Evolutionary conservation across 35 echinoderm and acorn worm genomes (phyloP).

Genomic region (Strongylocentrotus purpuratus): DNA sequence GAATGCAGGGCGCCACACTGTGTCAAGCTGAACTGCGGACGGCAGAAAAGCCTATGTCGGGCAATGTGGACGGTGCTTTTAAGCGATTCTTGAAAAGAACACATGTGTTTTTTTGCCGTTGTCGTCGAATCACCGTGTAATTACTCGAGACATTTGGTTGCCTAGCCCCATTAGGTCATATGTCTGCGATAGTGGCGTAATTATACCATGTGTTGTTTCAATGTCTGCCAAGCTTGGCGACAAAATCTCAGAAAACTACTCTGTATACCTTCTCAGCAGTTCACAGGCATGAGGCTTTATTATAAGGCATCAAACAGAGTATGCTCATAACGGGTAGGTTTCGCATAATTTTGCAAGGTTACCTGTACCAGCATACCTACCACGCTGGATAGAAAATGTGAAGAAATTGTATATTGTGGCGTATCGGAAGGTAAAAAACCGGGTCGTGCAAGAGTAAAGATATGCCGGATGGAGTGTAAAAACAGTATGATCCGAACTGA

Average conservation of each 20-base stretch:
- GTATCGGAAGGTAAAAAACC: too few species aligned
- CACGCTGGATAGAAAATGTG: too few species aligned
- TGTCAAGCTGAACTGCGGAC: background rate
- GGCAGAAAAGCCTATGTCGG: background rate
- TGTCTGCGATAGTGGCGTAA: background rate
- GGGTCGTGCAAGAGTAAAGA: too few species aligned
- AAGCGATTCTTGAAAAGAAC: conserved; percentile 17
- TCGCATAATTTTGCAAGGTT: background rate
- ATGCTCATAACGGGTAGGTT: background rate
- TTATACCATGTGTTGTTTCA: conserved; percentile 37
- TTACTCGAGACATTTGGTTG: conserved; percentile 26
- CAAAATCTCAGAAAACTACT: background rate
- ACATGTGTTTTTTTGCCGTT: conserved; percentile 10
- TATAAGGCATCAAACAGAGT: background rate
- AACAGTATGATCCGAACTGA: too few species aligned
- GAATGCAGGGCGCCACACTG: background rate
- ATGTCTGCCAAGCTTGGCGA: background rate
- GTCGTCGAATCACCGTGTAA: conserved; percentile 16
- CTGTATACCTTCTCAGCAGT: background rate
- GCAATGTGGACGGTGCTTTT: background rate
- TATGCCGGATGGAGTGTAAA: too few species aligned
- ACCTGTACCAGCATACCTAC: background rate
- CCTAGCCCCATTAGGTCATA: conserved; percentile 13
- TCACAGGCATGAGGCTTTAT: background rate
- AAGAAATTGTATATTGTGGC: too few species aligned